Percentiles rank a stretch among this genome's conserved stretches.
These are phyloP conservation scores for Toxostoma redivivum DNA, from an alignment of 2,113 vertebrate species.

Conservation along the genomic window DNA sequence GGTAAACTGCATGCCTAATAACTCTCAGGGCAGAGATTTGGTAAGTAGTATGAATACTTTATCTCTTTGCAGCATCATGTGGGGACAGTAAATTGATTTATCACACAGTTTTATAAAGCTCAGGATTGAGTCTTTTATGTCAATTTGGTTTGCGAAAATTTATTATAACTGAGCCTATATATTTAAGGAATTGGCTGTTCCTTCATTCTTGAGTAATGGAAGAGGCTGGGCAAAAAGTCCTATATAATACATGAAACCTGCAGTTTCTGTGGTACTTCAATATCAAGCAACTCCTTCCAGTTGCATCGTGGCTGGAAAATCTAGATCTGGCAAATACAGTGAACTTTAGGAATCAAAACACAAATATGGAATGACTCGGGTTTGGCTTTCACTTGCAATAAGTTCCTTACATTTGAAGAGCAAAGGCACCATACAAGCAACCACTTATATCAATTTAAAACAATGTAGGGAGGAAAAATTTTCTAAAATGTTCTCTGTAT, in stretches of 20 bases:
- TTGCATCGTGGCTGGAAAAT: not conserved
- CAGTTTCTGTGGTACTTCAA: slow-evolving; percentile 10
- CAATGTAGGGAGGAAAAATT: not conserved
- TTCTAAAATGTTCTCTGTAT: not conserved
- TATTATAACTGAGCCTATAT: not conserved
- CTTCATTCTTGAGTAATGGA: not conserved
- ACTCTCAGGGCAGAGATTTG: not conserved
- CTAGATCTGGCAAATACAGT: not conserved
- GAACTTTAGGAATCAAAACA: not conserved
- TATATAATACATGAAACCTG: not conserved
- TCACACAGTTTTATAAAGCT: not conserved
- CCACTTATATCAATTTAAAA: not conserved
- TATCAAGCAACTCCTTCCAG: not conserved
- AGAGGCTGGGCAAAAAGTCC: not conserved
- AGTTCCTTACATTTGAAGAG: not conserved
- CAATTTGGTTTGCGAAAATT: not conserved
- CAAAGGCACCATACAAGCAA: not conserved
- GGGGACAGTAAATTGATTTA: not conserved
- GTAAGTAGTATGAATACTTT: not conserved
- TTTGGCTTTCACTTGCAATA: not conserved
- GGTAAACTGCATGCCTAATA: not conserved
- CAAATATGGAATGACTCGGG: not conserved
- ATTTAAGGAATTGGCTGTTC: not conserved
- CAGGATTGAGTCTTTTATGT: not conserved
- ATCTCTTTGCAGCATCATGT: not conserved